Percentiles rank a stretch among this genome's conserved stretches.
Evolutionary conservation across 2,113 vertebrate species (phyloP).

Genomic region (Eubucco bourcierii): DNA sequence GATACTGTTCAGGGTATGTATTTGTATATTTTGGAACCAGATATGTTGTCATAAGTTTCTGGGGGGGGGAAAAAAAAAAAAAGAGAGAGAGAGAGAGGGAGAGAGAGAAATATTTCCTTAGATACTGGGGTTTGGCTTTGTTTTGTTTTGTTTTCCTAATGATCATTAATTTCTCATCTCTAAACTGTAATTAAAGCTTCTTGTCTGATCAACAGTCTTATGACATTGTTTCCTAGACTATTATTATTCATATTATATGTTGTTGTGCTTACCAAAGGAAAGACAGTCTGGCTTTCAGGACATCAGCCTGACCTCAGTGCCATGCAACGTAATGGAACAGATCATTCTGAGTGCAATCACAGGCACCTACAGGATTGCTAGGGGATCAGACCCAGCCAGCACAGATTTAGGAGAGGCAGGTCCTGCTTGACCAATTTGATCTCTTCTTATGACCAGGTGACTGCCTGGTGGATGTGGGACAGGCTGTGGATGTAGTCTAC

Average conservation of each 20-base stretch:
- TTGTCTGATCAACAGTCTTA: neutral
- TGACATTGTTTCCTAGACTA: neutral
- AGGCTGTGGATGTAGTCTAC: too few relatives aligned
- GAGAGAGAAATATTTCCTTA: neutral
- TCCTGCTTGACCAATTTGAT: too few relatives aligned
- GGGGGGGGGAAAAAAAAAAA: neutral
- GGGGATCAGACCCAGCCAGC: too few relatives aligned
- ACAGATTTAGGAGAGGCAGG: too few relatives aligned
- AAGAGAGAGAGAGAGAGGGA: fast-evolving
- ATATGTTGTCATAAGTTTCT: neutral
- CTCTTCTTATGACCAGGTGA: too few relatives aligned
- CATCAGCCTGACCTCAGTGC: neutral
- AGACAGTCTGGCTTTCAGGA: neutral
- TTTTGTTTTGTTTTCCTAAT: neutral
- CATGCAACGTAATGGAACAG: too few relatives aligned
- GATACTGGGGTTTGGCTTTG: too few relatives aligned
- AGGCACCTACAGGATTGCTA: too few relatives aligned
- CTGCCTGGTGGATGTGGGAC: too few relatives aligned
- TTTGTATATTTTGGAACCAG: neutral
- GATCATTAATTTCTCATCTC: neutral
- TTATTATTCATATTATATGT: neutral
- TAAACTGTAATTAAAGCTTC: slow-evolving; percentile 12
- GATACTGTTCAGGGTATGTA: neutral
- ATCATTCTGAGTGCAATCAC: too few relatives aligned
- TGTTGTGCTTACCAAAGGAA: neutral